A percentile compares a stretch with the other conserved stretches of the same genome.
Conservation (phyloP, 2,888 invertebrate genomes). For the Ptychoptera contaminata region DNA sequence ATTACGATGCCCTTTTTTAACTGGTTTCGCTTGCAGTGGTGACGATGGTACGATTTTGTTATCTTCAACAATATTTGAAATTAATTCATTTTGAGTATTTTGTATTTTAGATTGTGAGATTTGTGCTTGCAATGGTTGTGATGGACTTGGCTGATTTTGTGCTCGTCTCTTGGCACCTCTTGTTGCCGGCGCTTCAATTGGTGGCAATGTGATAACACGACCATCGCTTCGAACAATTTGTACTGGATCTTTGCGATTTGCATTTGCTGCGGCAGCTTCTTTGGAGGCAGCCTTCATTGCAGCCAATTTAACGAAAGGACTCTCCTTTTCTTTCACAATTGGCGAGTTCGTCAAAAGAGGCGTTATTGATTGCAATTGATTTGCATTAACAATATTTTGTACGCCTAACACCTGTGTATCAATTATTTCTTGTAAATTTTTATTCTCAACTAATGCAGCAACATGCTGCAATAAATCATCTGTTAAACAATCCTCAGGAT, state of each 20-base stretch:
- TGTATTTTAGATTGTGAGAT: too few species aligned
- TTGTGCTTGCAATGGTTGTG: too few species aligned
- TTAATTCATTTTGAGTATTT: too few species aligned
- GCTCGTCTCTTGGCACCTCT: conserved; percentile 52
- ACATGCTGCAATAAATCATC: conserved; percentile 58
- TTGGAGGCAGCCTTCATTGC: background rate
- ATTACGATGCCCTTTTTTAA: too few species aligned
- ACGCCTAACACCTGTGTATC: conserved; percentile 45
- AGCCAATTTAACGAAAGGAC: background rate
- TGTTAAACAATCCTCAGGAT: conserved; percentile 49
- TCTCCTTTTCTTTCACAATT: background rate
- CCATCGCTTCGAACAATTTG: conserved; percentile 62
- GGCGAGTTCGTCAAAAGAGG: background rate
- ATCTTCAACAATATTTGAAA: too few species aligned
- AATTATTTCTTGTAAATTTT: conserved; percentile 54
- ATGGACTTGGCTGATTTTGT: conserved; percentile 21
- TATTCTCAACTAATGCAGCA: conserved; percentile 53
- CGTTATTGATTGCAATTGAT: background rate
- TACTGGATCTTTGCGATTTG: conserved; percentile 38
- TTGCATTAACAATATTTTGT: background rate
- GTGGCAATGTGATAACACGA: conserved; percentile 59
- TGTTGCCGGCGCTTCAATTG: conserved; percentile 70
- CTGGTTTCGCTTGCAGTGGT: too few species aligned
- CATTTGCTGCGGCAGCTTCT: background rate
- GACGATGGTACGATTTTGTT: too few species aligned